Base-by-base conservation (phyloP, 2,113 vertebrate species). In the Notechis scutatus region DNA sequence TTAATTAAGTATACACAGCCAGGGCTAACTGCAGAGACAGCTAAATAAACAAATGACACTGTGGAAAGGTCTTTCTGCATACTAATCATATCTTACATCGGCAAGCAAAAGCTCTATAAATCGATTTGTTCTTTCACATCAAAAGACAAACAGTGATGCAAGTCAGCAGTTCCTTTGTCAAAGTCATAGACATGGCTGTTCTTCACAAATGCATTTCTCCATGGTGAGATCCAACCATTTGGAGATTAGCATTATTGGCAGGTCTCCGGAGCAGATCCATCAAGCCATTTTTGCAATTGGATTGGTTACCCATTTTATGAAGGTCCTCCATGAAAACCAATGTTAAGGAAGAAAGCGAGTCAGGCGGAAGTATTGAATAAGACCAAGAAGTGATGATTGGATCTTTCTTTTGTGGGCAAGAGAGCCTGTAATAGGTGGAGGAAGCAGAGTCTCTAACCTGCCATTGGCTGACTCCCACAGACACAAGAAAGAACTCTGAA, bases 81-180 rank as follows among this genome's bases (percentile, higher is more conserved):
- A 98, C 99, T 99, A 99, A 99, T 99, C 98, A 98, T 98, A 98
- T 98, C 97, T 98, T 98, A 97, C 98, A 97, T 98, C 98, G 98
- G 98, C 98, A 97, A 97, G 97, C 98, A 98, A 98, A 98, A 98
- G 98, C 97, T 97, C 97, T 97, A 98, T 98, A 98, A 99, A 99
- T 99, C 98, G 98, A 99, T 99, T 99, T 99, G 99, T 99, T 99
- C 99, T 99, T 99, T 98, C 98, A 99, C 98, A 99, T 99, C 98
- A 99, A 99, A 99, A 99, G 99, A 99, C 98, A 99, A 99, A 99
- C 98, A 98, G 98, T 97, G 98, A 98, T 98, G 98, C 98, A 98
- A 99, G 98, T 99, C 99, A 99, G 99, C 99, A 99, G 98, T 99
- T 99, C 98, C 97, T 99, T 98, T 98, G 98, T 99, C 99, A 99